phyloP scores from a whole-genome alignment of 35 echinoderm and acorn worm species.

The Ophiothrix spiculata region DNA sequence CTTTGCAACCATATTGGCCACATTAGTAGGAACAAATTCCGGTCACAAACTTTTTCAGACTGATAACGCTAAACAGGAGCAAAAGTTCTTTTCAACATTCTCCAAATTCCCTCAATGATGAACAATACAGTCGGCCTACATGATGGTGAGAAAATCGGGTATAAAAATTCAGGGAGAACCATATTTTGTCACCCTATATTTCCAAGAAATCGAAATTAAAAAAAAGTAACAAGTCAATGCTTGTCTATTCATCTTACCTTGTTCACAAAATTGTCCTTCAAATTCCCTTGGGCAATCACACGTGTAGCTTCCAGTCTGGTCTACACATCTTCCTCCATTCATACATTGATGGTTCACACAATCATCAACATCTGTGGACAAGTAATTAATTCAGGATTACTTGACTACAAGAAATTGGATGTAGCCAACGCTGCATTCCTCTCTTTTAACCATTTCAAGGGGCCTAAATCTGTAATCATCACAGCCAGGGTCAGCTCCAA shows the following conservation, averaged over 20 bases:
- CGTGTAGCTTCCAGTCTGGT: background rate
- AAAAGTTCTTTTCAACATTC: background rate
- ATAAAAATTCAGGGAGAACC: background rate
- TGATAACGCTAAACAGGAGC: too few species aligned
- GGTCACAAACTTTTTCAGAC: too few species aligned
- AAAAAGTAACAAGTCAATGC: too few species aligned
- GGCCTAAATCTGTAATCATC: too few species aligned
- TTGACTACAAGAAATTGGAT: too few species aligned
- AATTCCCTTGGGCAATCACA: background rate
- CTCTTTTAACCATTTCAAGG: too few species aligned
- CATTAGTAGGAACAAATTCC: too few species aligned
- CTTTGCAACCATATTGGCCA: too few species aligned
- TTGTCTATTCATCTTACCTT: slow-evolving; percentile 12
- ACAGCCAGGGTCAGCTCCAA: too few species aligned
- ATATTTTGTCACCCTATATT: background rate
- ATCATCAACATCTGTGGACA: slow-evolving; percentile 26
- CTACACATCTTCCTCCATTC: slow-evolving; percentile 7
- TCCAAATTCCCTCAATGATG: background rate
- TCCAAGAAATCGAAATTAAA: background rate
- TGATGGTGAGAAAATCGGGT: background rate
- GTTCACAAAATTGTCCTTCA: background rate
- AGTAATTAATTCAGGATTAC: too few species aligned
- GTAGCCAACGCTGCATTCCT: too few species aligned
- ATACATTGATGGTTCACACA: background rate
- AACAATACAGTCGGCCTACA: background rate